These are phyloP conservation scores for Abscondita cerata DNA, from an alignment of 2,888 invertebrate species.

Conservation along the genomic window DNA sequence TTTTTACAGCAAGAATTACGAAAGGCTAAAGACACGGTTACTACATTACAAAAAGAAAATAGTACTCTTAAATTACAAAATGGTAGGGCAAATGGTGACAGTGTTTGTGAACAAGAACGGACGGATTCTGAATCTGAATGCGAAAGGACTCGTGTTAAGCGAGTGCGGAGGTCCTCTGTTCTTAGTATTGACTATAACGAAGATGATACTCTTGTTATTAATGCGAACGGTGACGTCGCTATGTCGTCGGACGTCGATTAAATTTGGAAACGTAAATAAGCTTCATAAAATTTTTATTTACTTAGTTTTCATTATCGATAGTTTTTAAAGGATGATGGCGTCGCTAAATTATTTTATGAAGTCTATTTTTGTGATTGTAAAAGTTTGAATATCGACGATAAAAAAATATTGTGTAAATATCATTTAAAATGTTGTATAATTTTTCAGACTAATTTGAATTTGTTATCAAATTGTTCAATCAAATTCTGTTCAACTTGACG, in stretches of 20 bases:
- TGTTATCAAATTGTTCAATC: background rate
- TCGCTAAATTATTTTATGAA: background rate
- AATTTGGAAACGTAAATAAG: constrained; percentile 16
- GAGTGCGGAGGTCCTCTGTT: constrained; percentile 74
- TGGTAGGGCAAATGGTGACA: constrained; percentile 47
- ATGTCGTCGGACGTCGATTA: constrained; percentile 58
- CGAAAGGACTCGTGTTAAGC: constrained; percentile 66
- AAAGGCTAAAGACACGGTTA: constrained; percentile 74
- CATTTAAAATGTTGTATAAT: background rate
- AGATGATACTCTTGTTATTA: constrained; percentile 74
- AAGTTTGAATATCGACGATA: constrained; percentile 5
- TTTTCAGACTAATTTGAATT: constrained; percentile 1
- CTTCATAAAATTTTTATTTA: constrained; percentile 20
- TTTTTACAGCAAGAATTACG: constrained; percentile 92
- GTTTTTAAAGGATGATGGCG: background rate
- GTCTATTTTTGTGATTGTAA: constrained; percentile 8
- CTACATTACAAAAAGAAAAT: constrained; percentile 68
- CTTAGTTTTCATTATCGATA: background rate
- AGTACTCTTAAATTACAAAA: constrained; percentile 48
- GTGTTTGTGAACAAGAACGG: constrained; percentile 57
- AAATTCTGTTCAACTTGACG: background rate
- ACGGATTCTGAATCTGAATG: constrained; percentile 60
- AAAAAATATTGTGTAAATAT: background rate
- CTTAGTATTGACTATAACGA: constrained; percentile 78
- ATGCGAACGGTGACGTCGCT: constrained; percentile 71